These are phyloP conservation scores for Panonychus citri DNA, from an alignment of 1,140 invertebrate species.

Conservation along the genomic window DNA sequence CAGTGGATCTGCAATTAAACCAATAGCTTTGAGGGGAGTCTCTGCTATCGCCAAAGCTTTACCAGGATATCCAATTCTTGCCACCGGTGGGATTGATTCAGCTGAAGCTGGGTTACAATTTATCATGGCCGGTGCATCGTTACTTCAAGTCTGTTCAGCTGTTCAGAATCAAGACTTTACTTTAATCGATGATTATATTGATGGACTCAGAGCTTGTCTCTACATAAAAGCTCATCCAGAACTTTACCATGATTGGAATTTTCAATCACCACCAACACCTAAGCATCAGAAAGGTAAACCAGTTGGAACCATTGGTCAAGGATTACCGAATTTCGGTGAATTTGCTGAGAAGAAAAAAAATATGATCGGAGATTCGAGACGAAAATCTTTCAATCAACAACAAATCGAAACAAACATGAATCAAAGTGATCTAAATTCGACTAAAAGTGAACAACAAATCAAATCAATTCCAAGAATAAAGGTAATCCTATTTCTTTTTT, in stretches of 20 bases:
- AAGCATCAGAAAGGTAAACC: constrained; percentile 81
- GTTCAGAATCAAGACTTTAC: constrained; percentile 97
- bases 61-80: constrained; percentile 72
- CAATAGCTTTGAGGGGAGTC: constrained; percentile 68
- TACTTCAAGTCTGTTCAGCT: constrained; percentile 80
- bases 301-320: constrained; percentile 32
- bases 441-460: neutral
- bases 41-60: constrained; percentile 56
- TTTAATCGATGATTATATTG: constrained; percentile 73
- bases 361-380: constrained; percentile 31
- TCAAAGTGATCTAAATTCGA: neutral
- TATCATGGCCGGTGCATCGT: constrained; percentile 47
- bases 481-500: too few relatives aligned
- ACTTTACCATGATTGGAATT: constrained; percentile 50
- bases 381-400: neutral
- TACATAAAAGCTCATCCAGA: constrained; percentile 45
- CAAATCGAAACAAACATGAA: neutral
- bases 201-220: constrained; percentile 63
- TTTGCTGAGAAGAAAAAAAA: constrained; percentile 48
- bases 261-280: constrained; percentile 68
- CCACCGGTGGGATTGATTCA: constrained; percentile 84
- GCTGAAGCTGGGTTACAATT: constrained; percentile 82
- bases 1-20: constrained; percentile 81
- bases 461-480: neutral
- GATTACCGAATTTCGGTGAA: constrained; percentile 66